Conservation (phyloP, 2,888 invertebrate genomes). For the Protophormia terraenovae region DNA sequence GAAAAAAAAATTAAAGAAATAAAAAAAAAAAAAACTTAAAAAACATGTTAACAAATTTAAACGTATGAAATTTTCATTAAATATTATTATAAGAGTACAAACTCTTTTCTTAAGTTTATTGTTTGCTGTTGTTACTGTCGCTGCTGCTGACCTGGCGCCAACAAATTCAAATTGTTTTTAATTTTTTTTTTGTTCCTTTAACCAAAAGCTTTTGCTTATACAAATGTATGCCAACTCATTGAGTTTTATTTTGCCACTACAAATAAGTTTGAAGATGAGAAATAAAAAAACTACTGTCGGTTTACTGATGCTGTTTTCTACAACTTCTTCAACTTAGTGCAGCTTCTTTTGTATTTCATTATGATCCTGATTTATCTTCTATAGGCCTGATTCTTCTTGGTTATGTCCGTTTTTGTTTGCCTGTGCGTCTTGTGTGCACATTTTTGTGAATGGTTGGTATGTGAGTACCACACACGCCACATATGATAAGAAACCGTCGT, state of each 20-base stretch:
- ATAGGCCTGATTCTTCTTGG: constrained; percentile 33
- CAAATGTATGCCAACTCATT: constrained; percentile 52
- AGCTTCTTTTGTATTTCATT: background rate
- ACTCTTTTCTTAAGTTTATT: constrained; percentile 35
- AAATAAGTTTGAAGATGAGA: background rate
- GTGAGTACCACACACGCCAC: constrained; percentile 66
- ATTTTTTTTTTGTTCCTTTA: background rate
- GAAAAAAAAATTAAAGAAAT: constrained; percentile 32
- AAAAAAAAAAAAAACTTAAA: constrained; percentile 48
- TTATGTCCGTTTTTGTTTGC: constrained; percentile 1
- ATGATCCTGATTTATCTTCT: constrained; percentile 39
- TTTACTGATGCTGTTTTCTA: constrained; percentile 46
- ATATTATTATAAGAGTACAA: constrained; percentile 70
- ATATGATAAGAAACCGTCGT: constrained; percentile 57
- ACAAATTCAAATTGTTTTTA: constrained; percentile 68
- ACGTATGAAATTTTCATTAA: constrained; percentile 76
- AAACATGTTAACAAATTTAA: constrained; percentile 68
- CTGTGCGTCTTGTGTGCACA: constrained; percentile 23
- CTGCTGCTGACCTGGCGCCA: constrained; percentile 77
- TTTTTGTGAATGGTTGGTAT: constrained; percentile 63
- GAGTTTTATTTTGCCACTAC: constrained; percentile 46
- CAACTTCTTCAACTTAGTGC: constrained; percentile 34
- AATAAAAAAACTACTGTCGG: constrained; percentile 27
- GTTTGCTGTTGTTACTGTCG: constrained; percentile 48
- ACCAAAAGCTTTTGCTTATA: constrained; percentile 19